phyloP scores from a whole-genome alignment of 2,888 invertebrate genomes.

The Trissolcus brochymenae region DNA sequence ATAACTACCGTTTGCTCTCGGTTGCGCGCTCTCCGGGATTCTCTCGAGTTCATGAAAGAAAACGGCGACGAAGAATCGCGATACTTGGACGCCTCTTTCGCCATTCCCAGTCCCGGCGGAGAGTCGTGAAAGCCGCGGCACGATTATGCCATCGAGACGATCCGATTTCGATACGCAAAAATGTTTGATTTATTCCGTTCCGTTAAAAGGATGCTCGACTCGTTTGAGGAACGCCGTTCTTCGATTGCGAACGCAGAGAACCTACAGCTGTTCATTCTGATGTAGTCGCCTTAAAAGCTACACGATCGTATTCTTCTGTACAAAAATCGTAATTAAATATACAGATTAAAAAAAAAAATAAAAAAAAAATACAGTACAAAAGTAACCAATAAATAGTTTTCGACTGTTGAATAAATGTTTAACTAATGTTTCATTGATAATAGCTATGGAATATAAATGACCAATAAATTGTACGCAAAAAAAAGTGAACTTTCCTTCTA shows the following conservation, averaged over 20 bases:
- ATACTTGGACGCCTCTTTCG: conserved; percentile 51
- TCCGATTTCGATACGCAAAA: conserved; percentile 55
- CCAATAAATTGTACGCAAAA: conserved; percentile 25
- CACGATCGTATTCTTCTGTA: too few relatives aligned
- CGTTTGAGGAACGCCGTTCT: conserved; percentile 22
- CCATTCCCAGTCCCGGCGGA: conserved; percentile 46
- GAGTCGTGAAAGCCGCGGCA: conserved; percentile 53
- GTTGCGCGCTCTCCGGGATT: conserved; percentile 55
- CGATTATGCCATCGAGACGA: conserved; percentile 49
- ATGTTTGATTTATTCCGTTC: conserved; percentile 46
- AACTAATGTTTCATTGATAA: conserved; percentile 3
- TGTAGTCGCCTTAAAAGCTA: too few relatives aligned
- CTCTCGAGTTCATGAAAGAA: conserved; percentile 49
- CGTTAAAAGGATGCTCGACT: conserved; percentile 19
- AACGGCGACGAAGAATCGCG: conserved; percentile 46
- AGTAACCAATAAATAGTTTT: not conserved
- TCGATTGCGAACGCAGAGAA: not conserved
- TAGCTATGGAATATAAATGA: not conserved
- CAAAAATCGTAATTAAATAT: too few relatives aligned
- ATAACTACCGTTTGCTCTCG: conserved; percentile 59
- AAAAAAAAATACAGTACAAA: too few relatives aligned
- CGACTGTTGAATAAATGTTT: not conserved
- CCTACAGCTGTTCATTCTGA: too few relatives aligned
- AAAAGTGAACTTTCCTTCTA: conserved; percentile 31
- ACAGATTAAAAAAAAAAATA: too few relatives aligned